Evolutionary conservation across 2,113 vertebrate genomes (phyloP), one percentile per base, ranked within the genome.

Genomic region (Perca flavescens): DNA sequence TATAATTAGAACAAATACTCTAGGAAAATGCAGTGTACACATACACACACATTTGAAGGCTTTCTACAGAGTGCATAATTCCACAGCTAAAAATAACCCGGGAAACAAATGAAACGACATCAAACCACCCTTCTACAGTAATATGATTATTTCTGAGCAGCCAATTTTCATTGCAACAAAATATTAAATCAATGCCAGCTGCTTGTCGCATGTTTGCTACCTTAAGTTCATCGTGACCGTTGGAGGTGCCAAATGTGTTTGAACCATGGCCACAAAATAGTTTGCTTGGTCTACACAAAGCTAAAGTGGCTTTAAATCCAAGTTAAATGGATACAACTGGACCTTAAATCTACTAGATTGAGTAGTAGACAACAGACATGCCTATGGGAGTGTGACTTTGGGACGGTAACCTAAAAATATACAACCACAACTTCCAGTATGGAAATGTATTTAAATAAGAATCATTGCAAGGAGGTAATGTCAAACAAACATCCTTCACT

Each of bases 1-100:
- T 85, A 85, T 88, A 94, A 92, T 90, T 84, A 86, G 83, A 86
- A 83, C 75, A 90, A 89, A 89, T 72, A 73, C 52, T 17, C 12
- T 34, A 71, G 69, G 70, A 79, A 87, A 80, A 89, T 47, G 19
- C 54, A 74, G 65, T 34, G 56, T 58, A 28, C 28, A 81, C 58
- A 62, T 12, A 71, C 79, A 79, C 60, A 57, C 47, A 58, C 40
- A 63, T 43, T 80, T 70, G 58, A 17, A 58, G 74, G 73, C 31
- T 74, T 82, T 78, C 57, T 79, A 46, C 65, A 69, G 52, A 80
- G 80, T 34, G 69, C 72, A 89, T 72, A 65, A 74, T 84, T 77
- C 53, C 61, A 21, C 3, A 0, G 46, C 75, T 85, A 88, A 88
- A 92, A 91, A 89, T 89, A 88, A 19, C 49, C 8, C 7, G 1